A percentile compares a stretch with the other conserved stretches of the same genome.
Evolutionary conservation across 2,888 invertebrate species (phyloP).

Genomic region (Habroteleia sp.): DNA sequence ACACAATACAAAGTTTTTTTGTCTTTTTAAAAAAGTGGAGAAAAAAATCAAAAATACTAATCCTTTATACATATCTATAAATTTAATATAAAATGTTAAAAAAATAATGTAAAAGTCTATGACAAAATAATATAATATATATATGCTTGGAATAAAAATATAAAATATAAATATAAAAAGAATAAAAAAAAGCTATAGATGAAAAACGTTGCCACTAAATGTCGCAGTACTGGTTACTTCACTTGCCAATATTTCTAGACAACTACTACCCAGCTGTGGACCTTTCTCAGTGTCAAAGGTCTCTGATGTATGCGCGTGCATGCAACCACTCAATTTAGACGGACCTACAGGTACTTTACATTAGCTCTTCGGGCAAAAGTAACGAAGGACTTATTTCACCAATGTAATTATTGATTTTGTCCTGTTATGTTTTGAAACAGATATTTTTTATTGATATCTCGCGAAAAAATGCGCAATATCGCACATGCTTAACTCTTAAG

Average conservation of each 20-base stretch:
- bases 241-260: constrained; percentile 61
- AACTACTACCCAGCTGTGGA: constrained; percentile 79
- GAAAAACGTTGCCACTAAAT: constrained; percentile 26
- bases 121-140: too few species aligned
- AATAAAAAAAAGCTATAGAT: too few species aligned
- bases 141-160: too few species aligned
- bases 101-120: too few species aligned
- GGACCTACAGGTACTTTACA: constrained; percentile 71
- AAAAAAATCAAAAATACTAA: too few species aligned
- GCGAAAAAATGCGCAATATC: constrained; percentile 66
- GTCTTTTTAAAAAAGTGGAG: too few species aligned
- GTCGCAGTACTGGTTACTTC: constrained; percentile 53
- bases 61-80: too few species aligned
- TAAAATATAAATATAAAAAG: too few species aligned
- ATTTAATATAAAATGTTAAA: too few species aligned
- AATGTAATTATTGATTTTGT: background rate
- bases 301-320: constrained; percentile 77
- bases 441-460: constrained; percentile 13
- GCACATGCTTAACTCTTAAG: constrained; percentile 70
- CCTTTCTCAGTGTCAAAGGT: constrained; percentile 81
- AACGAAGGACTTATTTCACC: constrained; percentile 14
- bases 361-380: constrained; percentile 45
- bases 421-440: background rate
- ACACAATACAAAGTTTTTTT: too few species aligned
- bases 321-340: constrained; percentile 69